Evolutionary conservation across 2,797 vertebrate species (phyloP).

Genomic region (Spinus olivaceus): DNA sequence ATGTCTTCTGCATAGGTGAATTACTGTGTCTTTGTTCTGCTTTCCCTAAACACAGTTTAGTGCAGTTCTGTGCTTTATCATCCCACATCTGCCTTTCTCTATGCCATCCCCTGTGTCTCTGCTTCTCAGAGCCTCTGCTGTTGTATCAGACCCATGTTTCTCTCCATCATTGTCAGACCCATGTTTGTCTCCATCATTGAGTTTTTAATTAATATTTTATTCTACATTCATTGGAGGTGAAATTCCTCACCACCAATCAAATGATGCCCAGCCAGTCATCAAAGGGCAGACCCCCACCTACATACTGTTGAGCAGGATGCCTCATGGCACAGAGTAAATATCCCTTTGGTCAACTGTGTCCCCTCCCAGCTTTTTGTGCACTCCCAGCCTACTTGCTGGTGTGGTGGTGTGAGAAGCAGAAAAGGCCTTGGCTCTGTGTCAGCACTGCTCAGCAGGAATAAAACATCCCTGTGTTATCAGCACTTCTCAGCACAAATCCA

Average conservation of each 20-base stretch:
- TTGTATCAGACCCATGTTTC: neutral
- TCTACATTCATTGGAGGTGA: neutral
- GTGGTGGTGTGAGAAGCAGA: neutral
- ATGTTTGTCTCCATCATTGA: neutral
- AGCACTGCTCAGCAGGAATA: neutral
- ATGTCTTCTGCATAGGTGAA: neutral
- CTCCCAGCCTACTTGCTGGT: neutral
- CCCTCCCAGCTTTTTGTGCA: neutral
- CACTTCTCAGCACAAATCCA: neutral
- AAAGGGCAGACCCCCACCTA: accelerated
- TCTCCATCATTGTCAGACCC: neutral
- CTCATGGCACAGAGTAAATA: neutral
- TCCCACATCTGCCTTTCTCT: neutral
- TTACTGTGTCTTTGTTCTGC: neutral
- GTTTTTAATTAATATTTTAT: neutral
- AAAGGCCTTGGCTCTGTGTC: neutral
- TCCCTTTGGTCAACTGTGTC: neutral
- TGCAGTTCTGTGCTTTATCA: neutral
- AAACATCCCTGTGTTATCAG: neutral
- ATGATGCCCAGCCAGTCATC: neutral
- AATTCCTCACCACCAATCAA: neutral
- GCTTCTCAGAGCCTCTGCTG: neutral
- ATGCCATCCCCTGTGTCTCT: neutral
- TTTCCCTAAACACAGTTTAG: neutral
- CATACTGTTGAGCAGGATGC: neutral